Base-by-base conservation (phyloP, 2,888 invertebrate genomes). In the Brassicogethes aeneus region DNA sequence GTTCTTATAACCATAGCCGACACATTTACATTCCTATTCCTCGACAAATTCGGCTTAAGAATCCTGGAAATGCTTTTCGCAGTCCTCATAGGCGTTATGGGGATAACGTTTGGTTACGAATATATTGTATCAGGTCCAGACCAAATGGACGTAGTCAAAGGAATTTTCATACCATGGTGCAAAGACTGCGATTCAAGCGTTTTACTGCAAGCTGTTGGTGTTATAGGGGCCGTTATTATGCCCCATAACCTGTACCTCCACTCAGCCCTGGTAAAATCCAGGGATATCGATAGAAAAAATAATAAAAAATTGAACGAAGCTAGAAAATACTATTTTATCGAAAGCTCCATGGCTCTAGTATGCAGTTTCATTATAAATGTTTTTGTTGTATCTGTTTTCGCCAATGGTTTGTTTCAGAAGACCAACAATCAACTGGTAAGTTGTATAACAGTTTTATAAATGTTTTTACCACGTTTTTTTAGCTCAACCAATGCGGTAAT, bases 161-260 rank as follows among this genome's bases (percentile, higher is more conserved):
- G 90, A 3, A 77, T 88, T 73, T 80, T 88, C 54, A 63, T 83
- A 36, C 89, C 89, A 3, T 84, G 83, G 77, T 87, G 87, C 61
- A 65, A 71, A 36, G 73, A 75, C 50, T 90, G 88, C 64, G 75
- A 80, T 50, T 72, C 72, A 1, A 62, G 71, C 37, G 81, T 81
- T 17, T 65, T 88, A 15, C 61, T 80, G 8, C 82, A 82, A 66
- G 85, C 85, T 29, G 82, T 85, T 17, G 85, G 89, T n/a, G 80
- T 91, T 36, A 77, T 92, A 36, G 91, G 66, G 2, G 65, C 86
- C 16, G 86, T 91, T 16, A 89, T 92, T 50, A 92, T 91, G 91
- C 91, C 91, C 0, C 91, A 92, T 59, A 92, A 92, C 70, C 72
- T 91, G 35, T 91, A 90, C 62, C 73, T 92, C 8, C 91, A 92